Conservation (phyloP, 2,888 invertebrate species). For the Drosophila parthenogenetica region DNA sequence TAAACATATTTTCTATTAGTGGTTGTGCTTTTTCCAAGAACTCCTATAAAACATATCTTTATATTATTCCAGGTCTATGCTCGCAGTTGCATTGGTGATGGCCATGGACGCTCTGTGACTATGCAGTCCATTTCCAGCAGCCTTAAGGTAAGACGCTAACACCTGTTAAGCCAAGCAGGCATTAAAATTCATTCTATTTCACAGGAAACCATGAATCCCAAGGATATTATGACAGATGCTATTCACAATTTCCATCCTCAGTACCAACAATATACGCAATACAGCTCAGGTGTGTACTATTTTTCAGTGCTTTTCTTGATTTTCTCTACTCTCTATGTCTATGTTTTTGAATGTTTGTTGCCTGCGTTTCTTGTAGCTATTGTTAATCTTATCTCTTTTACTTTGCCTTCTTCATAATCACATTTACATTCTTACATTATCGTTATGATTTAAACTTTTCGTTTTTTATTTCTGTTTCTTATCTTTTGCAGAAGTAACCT, state of each 20-base stretch:
- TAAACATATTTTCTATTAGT: too few relatives aligned
- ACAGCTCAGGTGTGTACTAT: constrained; percentile 92
- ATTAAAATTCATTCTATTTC: constrained; percentile 50
- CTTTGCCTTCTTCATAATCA: constrained; percentile 48
- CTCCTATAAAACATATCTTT: too few relatives aligned
- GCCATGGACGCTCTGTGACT: constrained; percentile 96
- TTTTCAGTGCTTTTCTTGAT: neutral
- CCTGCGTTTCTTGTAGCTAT: constrained; percentile 45
- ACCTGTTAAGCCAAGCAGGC: constrained; percentile 2
- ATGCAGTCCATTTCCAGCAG: constrained; percentile 99
- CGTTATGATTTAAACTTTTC: constrained; percentile 61
- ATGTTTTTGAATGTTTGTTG: constrained; percentile 58
- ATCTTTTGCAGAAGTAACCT: constrained; percentile 95
- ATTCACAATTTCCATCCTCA: constrained; percentile 99
- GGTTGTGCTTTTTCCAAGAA: too few relatives aligned
- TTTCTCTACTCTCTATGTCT: constrained; percentile 21
- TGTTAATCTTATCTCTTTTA: constrained; percentile 54
- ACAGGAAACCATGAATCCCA: constrained; percentile 98
- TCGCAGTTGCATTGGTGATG: constrained; percentile 92
- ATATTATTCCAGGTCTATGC: constrained; percentile 89
- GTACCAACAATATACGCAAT: constrained; percentile 99
- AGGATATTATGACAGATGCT: constrained; percentile 99
- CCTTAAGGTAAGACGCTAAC: constrained; percentile 90
- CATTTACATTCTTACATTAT: constrained; percentile 48
- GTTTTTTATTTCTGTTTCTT: constrained; percentile 75